These are phyloP conservation scores for Drosophila anomalata DNA, from an alignment of 2,888 invertebrate genomes.

Conservation along the genomic window DNA sequence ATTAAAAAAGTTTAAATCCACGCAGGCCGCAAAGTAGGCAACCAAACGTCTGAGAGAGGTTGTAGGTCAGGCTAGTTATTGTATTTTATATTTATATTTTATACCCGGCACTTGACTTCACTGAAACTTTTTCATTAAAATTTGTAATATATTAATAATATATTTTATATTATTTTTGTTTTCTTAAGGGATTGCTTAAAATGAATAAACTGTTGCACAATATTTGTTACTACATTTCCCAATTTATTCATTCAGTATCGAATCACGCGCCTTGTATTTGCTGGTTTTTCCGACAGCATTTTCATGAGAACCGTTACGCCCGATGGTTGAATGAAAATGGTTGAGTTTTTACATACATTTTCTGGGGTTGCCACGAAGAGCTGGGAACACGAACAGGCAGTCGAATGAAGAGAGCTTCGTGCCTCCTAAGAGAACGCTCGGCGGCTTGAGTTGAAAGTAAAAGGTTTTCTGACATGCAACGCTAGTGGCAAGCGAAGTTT, in stretches of 20 bases:
- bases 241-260: slow-evolving; percentile 9
- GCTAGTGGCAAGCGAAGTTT: slow-evolving; percentile 18
- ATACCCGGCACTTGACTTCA: slow-evolving; percentile 7
- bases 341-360: slow-evolving; percentile 43
- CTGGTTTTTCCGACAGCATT: slow-evolving; percentile 47
- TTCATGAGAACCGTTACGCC: slow-evolving; percentile 79
- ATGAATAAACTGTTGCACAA: background rate
- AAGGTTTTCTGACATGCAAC: slow-evolving; percentile 49
- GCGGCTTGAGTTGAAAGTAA: slow-evolving; percentile 64
- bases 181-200: background rate
- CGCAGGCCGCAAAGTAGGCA: slow-evolving; percentile 20
- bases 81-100: slow-evolving; percentile 1
- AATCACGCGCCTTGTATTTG: slow-evolving; percentile 15
- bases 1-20: slow-evolving; percentile 23
- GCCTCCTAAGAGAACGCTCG: slow-evolving; percentile 35
- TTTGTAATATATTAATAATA: background rate
- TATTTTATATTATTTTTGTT: slow-evolving; percentile 7
- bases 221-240: slow-evolving; percentile 7
- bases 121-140: slow-evolving; percentile 2
- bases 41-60: background rate
- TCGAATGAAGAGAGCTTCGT: slow-evolving; percentile 13
- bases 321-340: slow-evolving; percentile 75
- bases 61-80: background rate
- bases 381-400: slow-evolving; percentile 44
- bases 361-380: slow-evolving; percentile 65